Evolutionary conservation across 2,888 invertebrate genomes (phyloP).

Genomic region (Silvanus unidentatus): DNA sequence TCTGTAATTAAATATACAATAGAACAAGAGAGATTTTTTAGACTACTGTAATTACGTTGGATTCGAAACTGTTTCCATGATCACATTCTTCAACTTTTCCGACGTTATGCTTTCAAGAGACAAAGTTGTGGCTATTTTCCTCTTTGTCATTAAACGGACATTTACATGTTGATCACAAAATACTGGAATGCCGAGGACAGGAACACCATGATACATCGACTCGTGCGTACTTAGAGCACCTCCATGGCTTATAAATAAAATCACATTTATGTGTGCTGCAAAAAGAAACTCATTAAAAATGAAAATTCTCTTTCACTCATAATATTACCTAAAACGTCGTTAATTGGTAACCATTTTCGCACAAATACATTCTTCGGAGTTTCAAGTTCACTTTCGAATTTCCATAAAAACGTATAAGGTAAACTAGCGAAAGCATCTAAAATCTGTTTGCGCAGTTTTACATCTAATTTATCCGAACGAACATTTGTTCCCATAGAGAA

Average conservation of each 20-base stretch:
- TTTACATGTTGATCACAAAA: slow-evolving; percentile 28
- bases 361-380: slow-evolving; percentile 38
- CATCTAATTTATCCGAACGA: slow-evolving; percentile 30
- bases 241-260: slow-evolving; percentile 25
- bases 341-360: slow-evolving; percentile 13
- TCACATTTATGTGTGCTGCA: slow-evolving; percentile 21
- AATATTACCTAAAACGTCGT: slow-evolving; percentile 13
- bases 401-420: slow-evolving; percentile 42
- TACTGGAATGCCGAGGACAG: slow-evolving; percentile 27
- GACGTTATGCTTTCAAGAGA: slow-evolving; percentile 16
- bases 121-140: slow-evolving; percentile 23
- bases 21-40: no score
- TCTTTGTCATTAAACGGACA: slow-evolving; percentile 26
- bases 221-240: slow-evolving; percentile 27
- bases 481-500: slow-evolving; percentile 42
- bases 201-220: slow-evolving; percentile 23
- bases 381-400: slow-evolving; percentile 36
- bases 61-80: slow-evolving; percentile 24
- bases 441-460: slow-evolving; percentile 22
- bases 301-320: no score
- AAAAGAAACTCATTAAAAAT: slow-evolving; percentile 2
- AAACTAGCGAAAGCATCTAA: slow-evolving; percentile 37
- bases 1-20: slow-evolving; percentile 15
- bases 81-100: slow-evolving; percentile 17
- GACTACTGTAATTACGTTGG: slow-evolving; percentile 25